Base-by-base conservation (phyloP, 1,140 invertebrate species). In the Zaprionus ghesquierei region DNA sequence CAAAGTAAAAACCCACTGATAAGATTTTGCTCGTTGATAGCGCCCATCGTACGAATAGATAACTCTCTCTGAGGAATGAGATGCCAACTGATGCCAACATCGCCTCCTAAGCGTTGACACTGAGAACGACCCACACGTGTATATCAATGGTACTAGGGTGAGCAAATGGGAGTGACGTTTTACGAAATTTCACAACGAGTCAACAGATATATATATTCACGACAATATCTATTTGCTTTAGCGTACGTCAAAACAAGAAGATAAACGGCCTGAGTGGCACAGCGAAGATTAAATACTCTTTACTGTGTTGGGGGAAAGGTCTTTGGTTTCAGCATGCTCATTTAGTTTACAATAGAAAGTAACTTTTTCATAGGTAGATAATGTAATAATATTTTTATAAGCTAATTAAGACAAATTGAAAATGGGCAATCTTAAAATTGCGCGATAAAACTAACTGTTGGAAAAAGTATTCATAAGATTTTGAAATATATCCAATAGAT, bases 1-100 rank as follows among this genome's bases (percentile, higher is more conserved):
- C n/a, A n/a, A n/a, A n/a, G n/a, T n/a, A 54, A 55, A n/a, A 46
- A 22, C 18, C 18, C 41, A 46, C 41, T 46, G 8, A 53, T 86
- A 87, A 86, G 81, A 86, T 79, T 85, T 63, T 49, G 58, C 10
- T 12, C 29, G 27, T 50, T 75, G 79, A 76, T 76, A 71, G 68
- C 41, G 13, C n/a, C 5, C 9, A 49, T 62, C 51, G 25, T 54
- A 74, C 41, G 27, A 56, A 59, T 50, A 68, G 78, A 55, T 62
- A 54, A 69, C 49, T 44, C 58, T 41, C 35, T 8, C 5, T n/a
- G n/a, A n/a, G 27, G 53, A 29, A 44, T n/a, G 73, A 70, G 77
- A 84, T 81, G 59, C 54, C 62, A 81, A 62, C 56, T n/a, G 38
- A n/a, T 56, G 27, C 12, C 41, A 38, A 15, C 35, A 38, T 20